These are phyloP conservation scores for Drosophila elegans DNA, from an alignment of 1,140 invertebrate genomes.

Conservation along the genomic window DNA sequence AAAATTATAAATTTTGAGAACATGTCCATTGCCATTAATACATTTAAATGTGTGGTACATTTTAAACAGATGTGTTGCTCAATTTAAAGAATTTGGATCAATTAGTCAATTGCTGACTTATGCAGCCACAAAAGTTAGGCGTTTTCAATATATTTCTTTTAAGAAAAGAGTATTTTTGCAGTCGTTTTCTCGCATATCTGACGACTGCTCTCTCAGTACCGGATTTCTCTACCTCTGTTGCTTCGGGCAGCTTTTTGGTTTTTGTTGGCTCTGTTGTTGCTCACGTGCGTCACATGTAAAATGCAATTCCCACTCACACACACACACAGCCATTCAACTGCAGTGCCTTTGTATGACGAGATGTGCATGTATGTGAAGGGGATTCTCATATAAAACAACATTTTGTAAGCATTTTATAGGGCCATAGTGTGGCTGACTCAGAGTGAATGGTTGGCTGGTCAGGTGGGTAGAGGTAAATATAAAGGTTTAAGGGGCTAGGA, in stretches of 20 bases:
- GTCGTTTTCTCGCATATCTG: conserved; percentile 1
- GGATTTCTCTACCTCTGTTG: conserved; percentile 41
- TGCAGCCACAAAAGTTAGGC: too few relatives aligned
- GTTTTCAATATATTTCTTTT: too few relatives aligned
- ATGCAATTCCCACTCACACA: conserved; percentile 59
- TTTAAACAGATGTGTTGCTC: too few relatives aligned
- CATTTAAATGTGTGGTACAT: too few relatives aligned
- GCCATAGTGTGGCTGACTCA: conserved; percentile 65
- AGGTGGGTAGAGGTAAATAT: not conserved
- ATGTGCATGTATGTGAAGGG: conserved; percentile 8
- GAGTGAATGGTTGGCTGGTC: conserved; percentile 45
- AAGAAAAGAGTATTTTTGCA: conserved; percentile 8
- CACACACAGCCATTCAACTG: conserved; percentile 13
- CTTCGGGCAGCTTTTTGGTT: conserved; percentile 49
- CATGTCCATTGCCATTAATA: too few relatives aligned
- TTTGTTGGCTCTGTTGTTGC: conserved; percentile 58
- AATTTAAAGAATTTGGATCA: too few relatives aligned
- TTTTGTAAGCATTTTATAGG: conserved; percentile 82
- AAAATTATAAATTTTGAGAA: too few relatives aligned
- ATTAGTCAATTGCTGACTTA: too few relatives aligned
- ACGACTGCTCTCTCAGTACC: conserved; percentile 3
- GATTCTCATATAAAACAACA: conserved; percentile 76
- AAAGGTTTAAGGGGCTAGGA: not conserved
- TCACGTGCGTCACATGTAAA: conserved; percentile 78
- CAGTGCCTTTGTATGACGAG: conserved; percentile 2